Base-by-base conservation (phyloP, 2,888 invertebrate genomes). In the Formica aserva region DNA sequence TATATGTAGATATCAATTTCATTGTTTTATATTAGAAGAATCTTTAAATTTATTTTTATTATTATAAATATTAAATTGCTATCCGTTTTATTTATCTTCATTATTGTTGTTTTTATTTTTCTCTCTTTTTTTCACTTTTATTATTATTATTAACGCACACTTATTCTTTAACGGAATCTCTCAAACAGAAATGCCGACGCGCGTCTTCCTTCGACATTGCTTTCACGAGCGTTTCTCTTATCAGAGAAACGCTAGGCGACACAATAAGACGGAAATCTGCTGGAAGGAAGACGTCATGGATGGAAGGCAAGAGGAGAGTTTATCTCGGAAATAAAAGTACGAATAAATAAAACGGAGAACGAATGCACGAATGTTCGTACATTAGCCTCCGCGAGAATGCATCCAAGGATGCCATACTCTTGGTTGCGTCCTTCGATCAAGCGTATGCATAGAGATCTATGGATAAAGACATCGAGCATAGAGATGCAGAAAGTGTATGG, bases 251-350 rank as follows among this genome's bases (percentile, higher is more conserved):
- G 88, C 86, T 75, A 84, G 66, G 85, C 85, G 86, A 87, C 86
- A 90, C 90, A 90, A 90, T 90, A 86, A 90, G 90, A 88, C 90
- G 88, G 90, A 90, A 90, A 90, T 90, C 90, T 90, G 89, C 85
- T 85, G 90, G 90, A 90, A 90, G 85, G 89, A 87, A 89, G 90
- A 90, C 90, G 88, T 89, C 89, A 84, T 66, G 63, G 75, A 55
- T 82, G 87, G 84, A 78, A 87, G 76, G 88, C 82, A 87, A 87
- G 89, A 84, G 83, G 52, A 71, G 63, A 75, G 63, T 86, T 86
- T 88, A 88, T 88, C 88, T 85, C 82, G 81, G 86, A 89, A 89
- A 89, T 87, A 89, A 89, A 89, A 89, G 88, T 89, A 82, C 75
- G 77, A 75, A 83, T 80, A 80, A 80, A 80, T 80, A 80, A 78